Evolutionary conservation across 2,113 vertebrate species (phyloP).

Genomic region (Tyto alba): DNA sequence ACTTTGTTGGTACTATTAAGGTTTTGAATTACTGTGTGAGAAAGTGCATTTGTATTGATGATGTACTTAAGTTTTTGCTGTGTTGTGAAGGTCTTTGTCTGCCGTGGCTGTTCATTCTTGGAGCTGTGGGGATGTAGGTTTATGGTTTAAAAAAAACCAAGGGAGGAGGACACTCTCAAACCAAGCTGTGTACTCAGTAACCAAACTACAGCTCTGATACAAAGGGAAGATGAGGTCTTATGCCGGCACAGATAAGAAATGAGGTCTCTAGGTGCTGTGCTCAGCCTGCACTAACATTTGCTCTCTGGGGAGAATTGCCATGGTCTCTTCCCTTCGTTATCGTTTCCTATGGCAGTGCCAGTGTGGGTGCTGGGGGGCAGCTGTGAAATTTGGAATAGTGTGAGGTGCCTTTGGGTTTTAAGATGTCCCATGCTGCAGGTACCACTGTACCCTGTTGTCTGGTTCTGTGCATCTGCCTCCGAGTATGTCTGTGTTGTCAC

Average conservation of each 20-base stretch:
- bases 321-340: background rate
- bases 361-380: background rate
- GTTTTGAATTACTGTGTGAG: background rate
- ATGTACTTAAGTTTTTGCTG: background rate
- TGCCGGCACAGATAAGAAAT: background rate
- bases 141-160: background rate
- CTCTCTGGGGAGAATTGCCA: background rate
- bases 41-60: background rate
- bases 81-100: background rate
- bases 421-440: background rate
- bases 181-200: background rate
- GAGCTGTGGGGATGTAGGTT: background rate
- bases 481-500: fast-evolving
- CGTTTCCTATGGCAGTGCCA: background rate
- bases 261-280: background rate
- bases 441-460: fast-evolving
- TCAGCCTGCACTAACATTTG: background rate
- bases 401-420: fast-evolving
- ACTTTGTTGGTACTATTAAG: background rate
- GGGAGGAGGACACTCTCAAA: background rate
- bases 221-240: background rate
- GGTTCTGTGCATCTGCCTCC: background rate
- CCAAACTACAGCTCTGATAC: background rate
- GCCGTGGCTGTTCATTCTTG: background rate
- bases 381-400: background rate